Percentiles rank a stretch among this genome's conserved stretches.
These are phyloP conservation scores for Aurelia sp. DNA, from an alignment of 30 jellyfish, hydroid and myxozoan genomes.

Conservation along the genomic window DNA sequence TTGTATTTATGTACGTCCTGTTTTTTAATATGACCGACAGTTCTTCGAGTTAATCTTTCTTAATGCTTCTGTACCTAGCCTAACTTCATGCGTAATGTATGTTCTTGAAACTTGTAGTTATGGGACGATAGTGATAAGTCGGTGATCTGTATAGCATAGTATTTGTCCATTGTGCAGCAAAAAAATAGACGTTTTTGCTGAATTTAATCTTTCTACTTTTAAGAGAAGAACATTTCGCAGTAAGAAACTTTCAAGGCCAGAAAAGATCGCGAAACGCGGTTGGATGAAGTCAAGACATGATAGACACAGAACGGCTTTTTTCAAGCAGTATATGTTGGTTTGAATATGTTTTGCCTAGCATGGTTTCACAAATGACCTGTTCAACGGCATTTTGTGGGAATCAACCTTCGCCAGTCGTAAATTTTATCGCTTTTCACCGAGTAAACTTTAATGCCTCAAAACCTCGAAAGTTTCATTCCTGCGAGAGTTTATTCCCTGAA, in stretches of 20 bases:
- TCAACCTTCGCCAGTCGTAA: not conserved
- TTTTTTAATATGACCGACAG: too few relatives aligned
- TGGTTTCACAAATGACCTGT: not conserved
- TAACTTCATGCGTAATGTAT: too few relatives aligned
- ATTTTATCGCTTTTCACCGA: not conserved
- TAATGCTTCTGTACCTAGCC: too few relatives aligned
- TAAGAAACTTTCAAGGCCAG: not conserved
- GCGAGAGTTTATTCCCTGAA: not conserved
- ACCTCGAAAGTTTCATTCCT: not conserved
- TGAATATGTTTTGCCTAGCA: not conserved
- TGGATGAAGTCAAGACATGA: not conserved
- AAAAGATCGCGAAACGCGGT: not conserved
- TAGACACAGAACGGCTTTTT: not conserved
- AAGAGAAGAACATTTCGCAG: slow-evolving; percentile 1
- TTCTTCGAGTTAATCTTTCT: too few relatives aligned
- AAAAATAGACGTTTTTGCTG: too few relatives aligned
- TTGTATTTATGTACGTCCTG: too few relatives aligned
- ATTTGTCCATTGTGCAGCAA: too few relatives aligned
- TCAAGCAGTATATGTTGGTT: not conserved
- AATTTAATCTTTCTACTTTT: not conserved
- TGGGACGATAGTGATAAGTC: too few relatives aligned
- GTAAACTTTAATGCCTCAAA: not conserved
- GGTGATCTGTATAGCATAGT: too few relatives aligned
- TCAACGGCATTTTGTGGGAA: not conserved
- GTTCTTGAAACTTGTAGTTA: too few relatives aligned